phyloP scores from a whole-genome alignment of 2,888 invertebrate genomes.

The Rhopalosiphum nymphaeae region DNA sequence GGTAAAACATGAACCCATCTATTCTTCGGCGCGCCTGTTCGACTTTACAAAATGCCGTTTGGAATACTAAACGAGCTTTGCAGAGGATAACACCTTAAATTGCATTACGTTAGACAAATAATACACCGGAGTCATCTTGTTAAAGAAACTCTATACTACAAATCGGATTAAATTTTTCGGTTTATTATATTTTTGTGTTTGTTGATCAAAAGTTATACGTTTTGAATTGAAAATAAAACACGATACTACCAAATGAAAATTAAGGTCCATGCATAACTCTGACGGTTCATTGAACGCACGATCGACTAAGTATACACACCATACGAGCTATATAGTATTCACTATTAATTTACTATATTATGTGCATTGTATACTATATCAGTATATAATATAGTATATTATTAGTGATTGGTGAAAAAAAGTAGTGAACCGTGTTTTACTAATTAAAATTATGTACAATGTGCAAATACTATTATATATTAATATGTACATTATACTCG shows the following conservation, averaged over 20 bases:
- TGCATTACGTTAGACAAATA: constrained; percentile 56
- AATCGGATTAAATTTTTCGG: constrained; percentile 58
- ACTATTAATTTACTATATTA: background rate
- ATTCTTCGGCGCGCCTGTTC: constrained; percentile 13
- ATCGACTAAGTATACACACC: background rate
- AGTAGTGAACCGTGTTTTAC: background rate
- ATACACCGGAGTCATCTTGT: constrained; percentile 46
- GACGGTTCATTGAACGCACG: background rate
- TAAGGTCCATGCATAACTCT: background rate
- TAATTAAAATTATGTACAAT: background rate
- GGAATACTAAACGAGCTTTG: constrained; percentile 62
- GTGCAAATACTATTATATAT: background rate
- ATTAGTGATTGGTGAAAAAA: background rate
- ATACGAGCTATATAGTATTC: background rate
- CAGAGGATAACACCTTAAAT: constrained; percentile 46
- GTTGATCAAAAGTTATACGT: background rate
- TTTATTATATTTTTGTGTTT: constrained; percentile 26
- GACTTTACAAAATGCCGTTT: constrained; percentile 36
- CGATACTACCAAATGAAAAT: background rate
- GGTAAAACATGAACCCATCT: constrained; percentile 11
- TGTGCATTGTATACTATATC: background rate
- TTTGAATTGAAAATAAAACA: background rate
- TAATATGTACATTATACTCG: background rate
- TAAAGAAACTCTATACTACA: constrained; percentile 30
- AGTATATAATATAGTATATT: background rate